Conservation (phyloP, 2,113 vertebrate genomes). For the Pteruthius melanotis region DNA sequence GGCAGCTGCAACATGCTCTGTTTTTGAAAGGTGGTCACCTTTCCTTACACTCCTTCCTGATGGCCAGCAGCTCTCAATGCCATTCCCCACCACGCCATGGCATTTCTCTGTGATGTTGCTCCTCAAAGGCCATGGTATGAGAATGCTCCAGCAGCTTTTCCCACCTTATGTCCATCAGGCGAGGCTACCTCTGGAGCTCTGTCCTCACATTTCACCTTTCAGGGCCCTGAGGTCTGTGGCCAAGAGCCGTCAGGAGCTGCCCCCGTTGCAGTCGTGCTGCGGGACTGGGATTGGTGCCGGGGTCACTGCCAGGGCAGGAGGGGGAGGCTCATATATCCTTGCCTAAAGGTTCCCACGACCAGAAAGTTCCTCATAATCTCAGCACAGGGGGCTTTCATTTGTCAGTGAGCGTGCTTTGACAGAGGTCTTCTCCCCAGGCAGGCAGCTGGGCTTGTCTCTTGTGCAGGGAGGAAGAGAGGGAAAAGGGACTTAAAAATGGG, state of each 20-base stretch:
- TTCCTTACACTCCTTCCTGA: not conserved
- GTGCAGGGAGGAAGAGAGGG: not conserved
- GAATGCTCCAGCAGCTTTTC: not conserved
- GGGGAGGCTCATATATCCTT: not conserved
- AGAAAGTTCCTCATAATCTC: not conserved
- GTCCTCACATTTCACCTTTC: not conserved
- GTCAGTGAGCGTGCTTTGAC: not conserved
- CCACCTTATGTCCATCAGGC: not conserved
- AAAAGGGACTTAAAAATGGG: not conserved
- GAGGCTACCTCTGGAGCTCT: not conserved
- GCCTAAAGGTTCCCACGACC: not conserved
- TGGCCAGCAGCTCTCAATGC: not conserved
- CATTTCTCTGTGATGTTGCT: not conserved
- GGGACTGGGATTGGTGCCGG: not conserved
- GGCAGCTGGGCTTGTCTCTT: not conserved
- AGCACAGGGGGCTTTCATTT: not conserved
- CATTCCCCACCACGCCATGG: not conserved
- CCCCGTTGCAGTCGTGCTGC: not conserved
- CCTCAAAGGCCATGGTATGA: rapidly evolving
- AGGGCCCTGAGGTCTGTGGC: not conserved
- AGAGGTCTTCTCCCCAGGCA: not conserved
- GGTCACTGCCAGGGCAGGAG: not conserved
- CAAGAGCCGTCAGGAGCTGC: not conserved
- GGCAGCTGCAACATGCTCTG: not conserved
- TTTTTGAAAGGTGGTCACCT: not conserved